Evolutionary conservation across 2,888 invertebrate species (phyloP).

Genomic region (Nemotelus nigrinus): DNA sequence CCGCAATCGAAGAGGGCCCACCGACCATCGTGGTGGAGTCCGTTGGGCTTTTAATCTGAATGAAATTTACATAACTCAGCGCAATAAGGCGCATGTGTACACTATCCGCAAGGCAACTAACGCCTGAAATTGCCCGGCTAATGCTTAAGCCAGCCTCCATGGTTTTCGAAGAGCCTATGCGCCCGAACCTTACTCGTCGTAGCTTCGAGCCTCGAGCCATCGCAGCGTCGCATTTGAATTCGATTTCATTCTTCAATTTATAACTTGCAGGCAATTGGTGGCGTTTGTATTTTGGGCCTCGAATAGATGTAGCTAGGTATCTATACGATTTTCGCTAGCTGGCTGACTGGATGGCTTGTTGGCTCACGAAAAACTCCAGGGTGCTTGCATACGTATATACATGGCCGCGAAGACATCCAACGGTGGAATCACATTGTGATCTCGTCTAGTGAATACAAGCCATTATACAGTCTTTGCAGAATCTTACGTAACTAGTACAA

Average conservation of each 20-base stretch:
- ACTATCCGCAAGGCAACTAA: not conserved
- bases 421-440: constrained; percentile 22
- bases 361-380: constrained; percentile 33
- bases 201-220: too few species aligned
- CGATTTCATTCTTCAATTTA: constrained; percentile 3
- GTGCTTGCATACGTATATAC: constrained; percentile 3
- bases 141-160: not conserved
- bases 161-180: constrained; percentile 31
- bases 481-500: constrained; percentile 28
- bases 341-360: too few species aligned
- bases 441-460: constrained; percentile 21
- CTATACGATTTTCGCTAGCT: constrained; percentile 1
- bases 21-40: not conserved
- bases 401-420: not conserved
- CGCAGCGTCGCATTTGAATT: not conserved
- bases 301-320: too few species aligned
- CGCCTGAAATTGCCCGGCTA: constrained; percentile 34
- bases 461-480: constrained; percentile 15
- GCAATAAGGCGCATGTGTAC: constrained; percentile 3
- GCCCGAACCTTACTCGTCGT: not conserved
- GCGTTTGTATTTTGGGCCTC: constrained; percentile 9
- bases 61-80: constrained; percentile 40
- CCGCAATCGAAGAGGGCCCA: constrained; percentile 14
- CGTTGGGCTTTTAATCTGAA: constrained; percentile 25
- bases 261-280: constrained; percentile 20